Evolutionary conservation across 2,113 vertebrate genomes (phyloP).

Genomic region (Sinocyclocheilus grahami): DNA sequence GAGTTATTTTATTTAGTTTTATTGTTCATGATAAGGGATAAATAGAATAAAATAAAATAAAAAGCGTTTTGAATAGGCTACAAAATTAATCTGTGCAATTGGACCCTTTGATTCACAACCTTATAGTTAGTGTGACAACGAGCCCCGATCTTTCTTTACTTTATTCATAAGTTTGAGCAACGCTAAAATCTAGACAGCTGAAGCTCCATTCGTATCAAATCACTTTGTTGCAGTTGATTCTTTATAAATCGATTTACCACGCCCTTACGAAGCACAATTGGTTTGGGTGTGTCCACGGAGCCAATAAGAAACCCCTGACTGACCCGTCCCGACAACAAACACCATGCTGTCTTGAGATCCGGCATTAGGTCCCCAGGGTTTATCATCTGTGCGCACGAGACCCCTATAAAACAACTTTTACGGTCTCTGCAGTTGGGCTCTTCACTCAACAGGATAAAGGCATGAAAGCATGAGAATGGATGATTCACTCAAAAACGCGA

Average conservation of each 20-base stretch:
- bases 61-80: not conserved
- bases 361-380: not conserved
- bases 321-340: not conserved
- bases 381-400: slow-evolving; percentile 9
- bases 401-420: not conserved
- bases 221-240: slow-evolving; percentile 6
- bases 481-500: not conserved
- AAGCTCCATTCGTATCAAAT: slow-evolving; percentile 7
- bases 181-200: slow-evolving; percentile 4
- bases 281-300: not conserved
- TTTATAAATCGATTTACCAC: slow-evolving; percentile 24
- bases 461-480: not conserved
- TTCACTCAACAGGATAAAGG: not conserved
- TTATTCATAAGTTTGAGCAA: not conserved
- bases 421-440: not conserved
- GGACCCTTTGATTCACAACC: not conserved
- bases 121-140: not conserved
- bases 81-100: not conserved
- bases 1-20: no score
- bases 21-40: no score
- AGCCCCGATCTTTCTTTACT: not conserved
- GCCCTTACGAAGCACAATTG: slow-evolving; percentile 21
- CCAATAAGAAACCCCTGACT: slow-evolving; percentile 20
- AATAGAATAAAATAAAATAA: no score
- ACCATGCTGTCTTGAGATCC: not conserved